Percentiles rank a stretch among this genome's conserved stretches.
Evolutionary conservation across 1,140 invertebrate genomes (phyloP).

Genomic region (Vollenhovia emeryi): DNA sequence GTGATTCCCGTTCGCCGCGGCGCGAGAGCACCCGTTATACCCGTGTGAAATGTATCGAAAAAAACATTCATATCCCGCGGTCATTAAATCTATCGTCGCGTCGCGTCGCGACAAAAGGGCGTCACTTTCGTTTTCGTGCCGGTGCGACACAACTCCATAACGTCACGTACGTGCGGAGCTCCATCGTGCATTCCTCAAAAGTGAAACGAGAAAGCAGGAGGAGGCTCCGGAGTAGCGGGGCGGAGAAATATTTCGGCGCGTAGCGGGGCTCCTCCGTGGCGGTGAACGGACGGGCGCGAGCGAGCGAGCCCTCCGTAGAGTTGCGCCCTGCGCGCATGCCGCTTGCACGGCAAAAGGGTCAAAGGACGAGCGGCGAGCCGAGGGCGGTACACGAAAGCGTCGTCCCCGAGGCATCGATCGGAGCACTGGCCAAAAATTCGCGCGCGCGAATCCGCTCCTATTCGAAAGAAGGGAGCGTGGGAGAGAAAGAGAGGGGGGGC

Average conservation of each 20-base stretch:
- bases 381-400: slow-evolving; percentile 72
- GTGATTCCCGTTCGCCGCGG: neutral
- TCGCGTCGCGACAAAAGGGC: neutral
- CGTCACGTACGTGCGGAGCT: neutral
- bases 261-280: neutral
- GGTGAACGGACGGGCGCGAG: neutral
- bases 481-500: too few species aligned
- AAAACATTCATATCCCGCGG: neutral
- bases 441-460: slow-evolving; percentile 9
- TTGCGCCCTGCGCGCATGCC: slow-evolving; percentile 60
- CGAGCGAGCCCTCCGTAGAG: slow-evolving; percentile 35
- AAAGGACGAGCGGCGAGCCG: slow-evolving; percentile 65
- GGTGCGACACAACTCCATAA: too few species aligned
- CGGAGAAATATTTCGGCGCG: slow-evolving; percentile 13
- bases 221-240: neutral
- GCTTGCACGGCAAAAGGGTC: slow-evolving; percentile 74
- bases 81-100: neutral
- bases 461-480: neutral
- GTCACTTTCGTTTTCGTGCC: slow-evolving; percentile 40
- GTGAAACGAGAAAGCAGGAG: neutral
- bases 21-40: neutral
- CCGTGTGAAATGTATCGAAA: neutral
- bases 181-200: neutral
- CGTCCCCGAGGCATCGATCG: slow-evolving; percentile 70
- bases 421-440: slow-evolving; percentile 67